These are phyloP conservation scores for Phasia obesa DNA, from an alignment of 2,888 invertebrate genomes.

Conservation along the genomic window DNA sequence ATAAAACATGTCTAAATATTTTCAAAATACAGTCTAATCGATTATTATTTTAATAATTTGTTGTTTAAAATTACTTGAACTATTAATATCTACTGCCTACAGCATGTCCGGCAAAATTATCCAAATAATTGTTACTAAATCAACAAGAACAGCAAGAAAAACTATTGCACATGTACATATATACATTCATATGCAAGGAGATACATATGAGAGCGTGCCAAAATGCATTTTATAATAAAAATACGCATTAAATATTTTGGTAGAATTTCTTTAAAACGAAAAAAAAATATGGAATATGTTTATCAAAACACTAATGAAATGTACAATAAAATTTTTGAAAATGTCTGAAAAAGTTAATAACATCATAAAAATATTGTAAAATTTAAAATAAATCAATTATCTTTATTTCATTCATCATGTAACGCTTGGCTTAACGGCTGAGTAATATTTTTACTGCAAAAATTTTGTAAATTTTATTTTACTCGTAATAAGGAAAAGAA, in stretches of 20 bases:
- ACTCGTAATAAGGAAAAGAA: too few relatives aligned
- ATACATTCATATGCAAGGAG: background rate
- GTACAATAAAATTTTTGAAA: constrained; percentile 1
- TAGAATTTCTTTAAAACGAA: constrained; percentile 3
- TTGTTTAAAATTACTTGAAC: constrained; percentile 1
- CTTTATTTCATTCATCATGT: too few relatives aligned
- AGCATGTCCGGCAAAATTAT: constrained; percentile 1
- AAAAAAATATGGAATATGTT: background rate
- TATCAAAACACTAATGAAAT: background rate
- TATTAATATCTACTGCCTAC: background rate
- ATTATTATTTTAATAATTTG: too few relatives aligned
- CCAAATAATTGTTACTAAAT: constrained; percentile 19
- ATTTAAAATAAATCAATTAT: too few relatives aligned
- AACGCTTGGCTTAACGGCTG: too few relatives aligned
- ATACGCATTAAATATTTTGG: background rate
- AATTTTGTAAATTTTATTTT: too few relatives aligned
- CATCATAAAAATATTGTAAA: too few relatives aligned
- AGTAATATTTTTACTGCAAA: too few relatives aligned
- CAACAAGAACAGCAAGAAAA: constrained; percentile 6
- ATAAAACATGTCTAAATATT: too few relatives aligned
- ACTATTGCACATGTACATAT: background rate
- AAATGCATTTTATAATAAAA: constrained; percentile 9
- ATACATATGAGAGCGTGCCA: constrained; percentile 21
- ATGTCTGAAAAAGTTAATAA: background rate
- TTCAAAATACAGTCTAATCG: too few relatives aligned